phyloP scores from a whole-genome alignment of 2,797 vertebrate genomes.

The Ispidina picta region DNA sequence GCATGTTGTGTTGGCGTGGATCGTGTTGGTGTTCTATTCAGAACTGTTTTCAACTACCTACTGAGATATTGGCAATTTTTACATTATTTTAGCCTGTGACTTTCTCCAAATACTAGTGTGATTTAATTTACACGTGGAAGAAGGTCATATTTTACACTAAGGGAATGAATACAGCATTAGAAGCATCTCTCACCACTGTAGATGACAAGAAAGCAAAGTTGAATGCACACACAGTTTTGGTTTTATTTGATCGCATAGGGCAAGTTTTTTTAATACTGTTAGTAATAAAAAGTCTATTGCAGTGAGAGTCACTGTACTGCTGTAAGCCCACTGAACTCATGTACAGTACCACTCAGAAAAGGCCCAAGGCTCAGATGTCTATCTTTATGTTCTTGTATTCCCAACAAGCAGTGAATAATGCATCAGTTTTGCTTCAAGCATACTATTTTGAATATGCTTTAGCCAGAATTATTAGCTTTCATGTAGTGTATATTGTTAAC shows the following conservation, averaged over 20 bases:
- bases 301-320: background rate
- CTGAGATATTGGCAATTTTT: background rate
- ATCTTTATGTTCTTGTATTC: conserved; percentile 45
- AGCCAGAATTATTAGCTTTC: conserved; percentile 49
- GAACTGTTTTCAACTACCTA: background rate
- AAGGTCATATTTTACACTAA: background rate
- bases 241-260: background rate
- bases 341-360: conserved; percentile 18
- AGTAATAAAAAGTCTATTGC: background rate
- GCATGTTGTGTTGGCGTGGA: background rate
- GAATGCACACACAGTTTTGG: background rate
- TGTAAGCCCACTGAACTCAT: background rate
- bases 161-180: background rate
- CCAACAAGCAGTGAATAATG: conserved; percentile 65
- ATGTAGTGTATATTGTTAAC: conserved; percentile 5
- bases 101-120: background rate
- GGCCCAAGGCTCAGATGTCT: conserved; percentile 52
- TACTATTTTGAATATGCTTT: conserved; percentile 47
- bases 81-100: background rate
- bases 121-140: conserved; percentile 2
- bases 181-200: background rate
- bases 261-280: conserved; percentile 16
- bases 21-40: background rate
- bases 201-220: background rate
- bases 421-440: conserved; percentile 64